Base-by-base conservation (phyloP, 2,797 vertebrate species). In the Vultur gryphus region DNA sequence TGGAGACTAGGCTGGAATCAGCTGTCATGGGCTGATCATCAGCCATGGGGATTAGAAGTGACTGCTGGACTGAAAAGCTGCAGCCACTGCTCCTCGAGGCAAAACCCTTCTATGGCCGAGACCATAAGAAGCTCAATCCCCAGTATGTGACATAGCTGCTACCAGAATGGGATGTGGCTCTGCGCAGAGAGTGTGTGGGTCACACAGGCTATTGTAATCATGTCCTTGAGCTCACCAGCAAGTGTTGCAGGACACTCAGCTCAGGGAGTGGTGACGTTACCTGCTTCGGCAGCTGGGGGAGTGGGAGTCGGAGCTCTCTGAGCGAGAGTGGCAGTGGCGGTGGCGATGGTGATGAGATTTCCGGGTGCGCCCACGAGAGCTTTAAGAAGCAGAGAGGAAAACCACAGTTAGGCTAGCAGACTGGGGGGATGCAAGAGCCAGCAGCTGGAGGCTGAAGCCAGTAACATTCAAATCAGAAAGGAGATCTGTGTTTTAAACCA, bases 211-310 rank as follows among this genome's bases (percentile, higher is more conserved):
- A 33, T 18, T 41, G 25, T 78, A 70, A 7, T 16, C 51, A 21
- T 17, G 13, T 13, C 57, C n/a, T 10, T 15, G 44, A 65, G 54
- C 25, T 52, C 43, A 28, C 23, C 1, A 6, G 26, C 64, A 75
- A n/a, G 55, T 0, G 16, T 1, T 25, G 16, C 35, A 33, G 64
- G 8, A 46, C 41, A 2, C 29, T 3, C 41, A 49, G 49, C 39
- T 57, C 3, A 1, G 64, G 29, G 21, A 71, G 12, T 0, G 2
- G 87, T 4, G 55, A 16, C 0, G 2, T 97, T 98, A 99, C 99
- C 99, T 99, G 98, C 98, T 98, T 93, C 98, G 98, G 90, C 98
- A 97, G 97, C 97, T 97, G 69, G 98, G 98, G 35, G 98, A 99
- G 18, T 96, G 98, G 61, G 98, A 98, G 94, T 98, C 98, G 1